These are phyloP conservation scores for Athrips mouffetella DNA, from an alignment of 2,888 invertebrate species.

Conservation along the genomic window DNA sequence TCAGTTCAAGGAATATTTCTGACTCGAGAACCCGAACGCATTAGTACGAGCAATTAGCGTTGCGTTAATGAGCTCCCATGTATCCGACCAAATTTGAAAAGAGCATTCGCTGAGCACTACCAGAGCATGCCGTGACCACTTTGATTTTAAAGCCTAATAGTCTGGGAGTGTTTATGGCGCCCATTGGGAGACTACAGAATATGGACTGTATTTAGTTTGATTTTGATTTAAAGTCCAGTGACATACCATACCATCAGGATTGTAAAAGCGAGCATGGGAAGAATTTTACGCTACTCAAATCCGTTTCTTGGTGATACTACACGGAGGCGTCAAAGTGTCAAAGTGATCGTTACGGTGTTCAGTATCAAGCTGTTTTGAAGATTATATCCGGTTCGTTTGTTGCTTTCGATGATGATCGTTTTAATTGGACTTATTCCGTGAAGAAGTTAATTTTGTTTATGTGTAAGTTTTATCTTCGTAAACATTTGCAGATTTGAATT, in stretches of 20 bases:
- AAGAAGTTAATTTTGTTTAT: too few relatives aligned
- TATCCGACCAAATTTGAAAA: conserved; percentile 49
- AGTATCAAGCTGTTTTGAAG: not conserved
- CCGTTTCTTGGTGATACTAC: conserved; percentile 32
- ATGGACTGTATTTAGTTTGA: conserved; percentile 47
- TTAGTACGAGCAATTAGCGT: conserved; percentile 71
- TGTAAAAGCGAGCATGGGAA: conserved; percentile 28
- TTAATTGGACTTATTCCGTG: too few relatives aligned
- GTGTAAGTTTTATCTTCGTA: too few relatives aligned
- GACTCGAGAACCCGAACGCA: conserved; percentile 56
- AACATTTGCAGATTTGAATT: too few relatives aligned
- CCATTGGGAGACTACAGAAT: conserved; percentile 34
- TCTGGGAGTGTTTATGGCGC: conserved; percentile 46
- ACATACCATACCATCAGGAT: conserved; percentile 22
- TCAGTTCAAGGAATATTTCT: conserved; percentile 66
- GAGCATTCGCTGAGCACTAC: conserved; percentile 26
- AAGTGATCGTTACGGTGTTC: not conserved
- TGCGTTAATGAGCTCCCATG: conserved; percentile 66
- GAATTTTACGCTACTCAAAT: conserved; percentile 35
- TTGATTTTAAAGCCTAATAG: conserved; percentile 48
- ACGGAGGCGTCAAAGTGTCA: conserved; percentile 7
- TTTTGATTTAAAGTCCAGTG: conserved; percentile 46
- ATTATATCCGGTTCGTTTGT: too few relatives aligned
- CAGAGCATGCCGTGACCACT: conserved; percentile 37
- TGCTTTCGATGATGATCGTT: not conserved